A percentile compares a stretch with the other conserved stretches of the same genome.
These are phyloP conservation scores for Telmatherina bonti DNA, from an alignment of 2,797 vertebrate species.

Conservation along the genomic window DNA sequence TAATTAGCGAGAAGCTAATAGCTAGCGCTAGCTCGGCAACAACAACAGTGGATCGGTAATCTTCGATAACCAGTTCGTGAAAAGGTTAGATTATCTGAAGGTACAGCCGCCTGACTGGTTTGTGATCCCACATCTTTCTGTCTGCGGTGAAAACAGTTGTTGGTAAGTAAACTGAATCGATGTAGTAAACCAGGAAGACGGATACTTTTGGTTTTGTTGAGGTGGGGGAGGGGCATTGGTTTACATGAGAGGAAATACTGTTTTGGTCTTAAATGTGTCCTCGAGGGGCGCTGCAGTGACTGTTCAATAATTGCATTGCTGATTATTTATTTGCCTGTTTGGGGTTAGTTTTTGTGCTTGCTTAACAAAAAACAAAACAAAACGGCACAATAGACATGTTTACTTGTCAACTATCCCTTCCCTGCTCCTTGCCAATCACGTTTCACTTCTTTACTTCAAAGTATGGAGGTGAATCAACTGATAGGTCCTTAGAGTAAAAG, in stretches of 20 bases:
- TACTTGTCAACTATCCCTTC: rapidly evolving
- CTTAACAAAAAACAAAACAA: not conserved
- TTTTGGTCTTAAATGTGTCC: slow-evolving; percentile 24
- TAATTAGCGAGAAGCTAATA: slow-evolving; percentile 42
- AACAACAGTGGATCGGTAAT: slow-evolving; percentile 56
- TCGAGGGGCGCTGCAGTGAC: slow-evolving; percentile 47
- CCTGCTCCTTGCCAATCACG: no score
- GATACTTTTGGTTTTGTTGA: slow-evolving; percentile 17
- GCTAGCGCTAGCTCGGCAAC: slow-evolving; percentile 55
- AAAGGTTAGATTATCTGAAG: slow-evolving; percentile 3
- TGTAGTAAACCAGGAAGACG: slow-evolving; percentile 67
- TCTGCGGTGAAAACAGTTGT: slow-evolving; percentile 8
- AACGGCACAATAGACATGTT: not conserved
- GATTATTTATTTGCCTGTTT: not conserved
- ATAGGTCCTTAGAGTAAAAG: not conserved
- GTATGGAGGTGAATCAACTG: not conserved
- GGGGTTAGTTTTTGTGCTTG: not conserved
- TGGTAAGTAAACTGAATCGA: slow-evolving; percentile 58
- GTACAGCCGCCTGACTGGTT: not conserved
- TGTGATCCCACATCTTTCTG: not conserved
- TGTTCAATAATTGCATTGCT: not conserved
- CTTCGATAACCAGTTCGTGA: slow-evolving; percentile 4
- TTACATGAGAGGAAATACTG: slow-evolving; percentile 22
- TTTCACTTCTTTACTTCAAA: not conserved
- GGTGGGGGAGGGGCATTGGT: slow-evolving; percentile 74